Percentiles rank a stretch among this genome's conserved stretches.
These are phyloP conservation scores for Euura saliciscinereae DNA, from an alignment of 1,140 invertebrate genomes.

Conservation along the genomic window DNA sequence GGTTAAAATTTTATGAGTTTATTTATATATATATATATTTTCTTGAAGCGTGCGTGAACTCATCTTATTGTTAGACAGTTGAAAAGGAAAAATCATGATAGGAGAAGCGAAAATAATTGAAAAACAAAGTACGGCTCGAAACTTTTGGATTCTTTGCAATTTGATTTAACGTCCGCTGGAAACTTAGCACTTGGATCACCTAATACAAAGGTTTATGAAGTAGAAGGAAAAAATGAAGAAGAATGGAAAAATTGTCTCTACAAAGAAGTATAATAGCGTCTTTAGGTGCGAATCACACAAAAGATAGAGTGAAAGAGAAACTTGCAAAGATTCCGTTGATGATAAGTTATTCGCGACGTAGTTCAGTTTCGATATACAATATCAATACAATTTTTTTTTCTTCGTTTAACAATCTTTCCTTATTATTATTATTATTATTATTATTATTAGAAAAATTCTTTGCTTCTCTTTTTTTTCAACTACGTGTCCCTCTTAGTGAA, in stretches of 20 bases:
- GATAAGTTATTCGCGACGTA: not conserved
- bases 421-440: too few relatives aligned
- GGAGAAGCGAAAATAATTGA: not conserved
- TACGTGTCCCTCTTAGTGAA: not conserved
- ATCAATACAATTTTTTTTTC: not conserved
- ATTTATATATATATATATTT: not conserved
- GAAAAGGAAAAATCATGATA: not conserved
- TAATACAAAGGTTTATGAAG: not conserved
- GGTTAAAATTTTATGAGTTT: not conserved
- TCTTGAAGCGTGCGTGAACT: not conserved
- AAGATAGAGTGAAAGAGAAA: not conserved
- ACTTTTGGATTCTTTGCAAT: not conserved
- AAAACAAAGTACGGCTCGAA: not conserved
- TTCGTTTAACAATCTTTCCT: not conserved
- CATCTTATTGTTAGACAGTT: not conserved
- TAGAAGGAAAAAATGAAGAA: not conserved
- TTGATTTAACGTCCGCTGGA: not conserved
- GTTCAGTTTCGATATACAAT: not conserved
- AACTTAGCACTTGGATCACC: too few relatives aligned
- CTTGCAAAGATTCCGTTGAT: conserved; percentile 1
- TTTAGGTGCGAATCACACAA: not conserved
- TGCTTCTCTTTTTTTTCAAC: too few relatives aligned
- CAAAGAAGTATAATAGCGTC: not conserved
- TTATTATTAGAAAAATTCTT: too few relatives aligned
- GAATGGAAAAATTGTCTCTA: not conserved